Conservation (phyloP, 2,113 vertebrate genomes). For the Petrocephalus microphthalmus region DNA sequence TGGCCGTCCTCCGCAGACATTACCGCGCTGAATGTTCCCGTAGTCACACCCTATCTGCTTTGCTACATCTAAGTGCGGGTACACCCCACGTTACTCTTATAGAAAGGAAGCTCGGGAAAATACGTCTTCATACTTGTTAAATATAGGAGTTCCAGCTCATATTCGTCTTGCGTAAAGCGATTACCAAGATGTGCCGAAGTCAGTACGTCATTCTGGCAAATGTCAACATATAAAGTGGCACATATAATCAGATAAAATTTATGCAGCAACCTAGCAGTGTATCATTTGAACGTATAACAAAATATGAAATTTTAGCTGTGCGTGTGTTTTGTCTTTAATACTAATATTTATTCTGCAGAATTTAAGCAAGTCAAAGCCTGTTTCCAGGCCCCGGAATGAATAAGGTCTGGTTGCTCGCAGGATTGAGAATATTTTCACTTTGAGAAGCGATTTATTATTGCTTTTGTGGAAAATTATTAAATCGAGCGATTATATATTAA, state of each 20-base stretch:
- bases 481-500: too few species aligned
- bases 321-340: neutral
- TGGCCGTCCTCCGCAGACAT: neutral
- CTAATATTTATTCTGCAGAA: neutral
- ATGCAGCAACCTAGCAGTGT: neutral
- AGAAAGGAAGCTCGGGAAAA: neutral
- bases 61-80: neutral
- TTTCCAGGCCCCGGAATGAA: neutral
- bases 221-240: neutral
- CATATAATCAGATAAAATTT: neutral
- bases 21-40: neutral
- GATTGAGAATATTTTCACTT: neutral
- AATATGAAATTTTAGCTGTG: neutral
- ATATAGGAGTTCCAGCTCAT: neutral
- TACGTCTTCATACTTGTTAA: neutral
- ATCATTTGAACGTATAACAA: neutral
- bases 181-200: neutral
- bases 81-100: neutral
- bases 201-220: neutral
- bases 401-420: neutral
- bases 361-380: neutral
- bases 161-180: neutral
- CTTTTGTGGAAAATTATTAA: neutral
- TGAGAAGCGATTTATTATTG: neutral
- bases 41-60: neutral